Evolutionary conservation across 2,113 vertebrate species (phyloP).

Genomic region (Lagenorhynchus albirostris): DNA sequence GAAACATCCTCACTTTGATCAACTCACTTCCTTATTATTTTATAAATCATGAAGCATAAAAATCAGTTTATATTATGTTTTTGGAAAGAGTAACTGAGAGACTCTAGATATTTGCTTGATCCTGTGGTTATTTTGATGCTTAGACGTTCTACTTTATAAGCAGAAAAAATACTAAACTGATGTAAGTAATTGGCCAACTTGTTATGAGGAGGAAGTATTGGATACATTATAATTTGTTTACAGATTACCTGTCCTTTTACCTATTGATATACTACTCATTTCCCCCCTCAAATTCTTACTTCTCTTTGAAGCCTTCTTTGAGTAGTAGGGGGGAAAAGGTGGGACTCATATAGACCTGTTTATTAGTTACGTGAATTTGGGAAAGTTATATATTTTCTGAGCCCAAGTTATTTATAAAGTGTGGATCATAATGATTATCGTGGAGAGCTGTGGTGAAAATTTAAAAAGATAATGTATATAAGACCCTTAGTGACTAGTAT

Average conservation of each 20-base stretch:
- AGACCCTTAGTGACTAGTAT: no score
- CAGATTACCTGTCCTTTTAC: not conserved
- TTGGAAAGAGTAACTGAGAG: not conserved
- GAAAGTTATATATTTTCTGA: not conserved
- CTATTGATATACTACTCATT: not conserved
- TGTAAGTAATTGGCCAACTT: not conserved
- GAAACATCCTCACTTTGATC: not conserved
- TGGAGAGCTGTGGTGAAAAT: not conserved
- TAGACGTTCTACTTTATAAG: not conserved
- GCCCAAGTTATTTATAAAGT: not conserved
- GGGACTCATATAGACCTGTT: not conserved
- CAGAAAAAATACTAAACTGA: not conserved
- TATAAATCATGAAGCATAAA: not conserved
- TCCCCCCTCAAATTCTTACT: not conserved
- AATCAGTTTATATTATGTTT: constrained; percentile 27
- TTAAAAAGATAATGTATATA: not conserved
- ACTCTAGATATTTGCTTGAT: not conserved
- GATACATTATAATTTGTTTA: not conserved
- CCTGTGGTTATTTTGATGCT: not conserved
- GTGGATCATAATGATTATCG: not conserved
- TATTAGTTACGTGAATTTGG: not conserved
- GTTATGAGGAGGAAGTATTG: not conserved
- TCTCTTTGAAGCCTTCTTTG: not conserved
- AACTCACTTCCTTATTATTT: not conserved
- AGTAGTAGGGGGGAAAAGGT: not conserved